A percentile compares a stretch with the other conserved stretches of the same genome.
Evolutionary conservation across 2,888 invertebrate species (phyloP).

Genomic region (Gryllus longicercus): DNA sequence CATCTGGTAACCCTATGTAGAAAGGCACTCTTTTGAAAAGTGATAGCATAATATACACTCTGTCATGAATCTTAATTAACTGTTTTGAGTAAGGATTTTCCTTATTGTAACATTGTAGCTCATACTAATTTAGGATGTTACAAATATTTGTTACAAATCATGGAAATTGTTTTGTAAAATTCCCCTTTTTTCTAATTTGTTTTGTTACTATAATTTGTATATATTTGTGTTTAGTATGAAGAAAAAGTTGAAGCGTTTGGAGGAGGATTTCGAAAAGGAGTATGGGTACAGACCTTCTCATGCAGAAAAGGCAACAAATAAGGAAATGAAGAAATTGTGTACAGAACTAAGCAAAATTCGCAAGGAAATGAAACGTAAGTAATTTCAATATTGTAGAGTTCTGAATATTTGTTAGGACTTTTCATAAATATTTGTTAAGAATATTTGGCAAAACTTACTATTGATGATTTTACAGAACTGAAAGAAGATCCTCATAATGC

Average conservation of each 20-base stretch:
- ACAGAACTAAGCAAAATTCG: slow-evolving; percentile 74
- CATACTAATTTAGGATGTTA: neutral
- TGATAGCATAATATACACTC: too few species aligned
- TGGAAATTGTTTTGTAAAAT: neutral
- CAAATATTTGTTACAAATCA: neutral
- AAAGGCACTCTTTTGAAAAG: too few species aligned
- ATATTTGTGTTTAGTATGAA: slow-evolving; percentile 59
- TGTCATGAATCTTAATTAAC: too few species aligned
- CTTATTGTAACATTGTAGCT: too few species aligned
- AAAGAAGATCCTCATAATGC: slow-evolving; percentile 53
- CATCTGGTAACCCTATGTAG: too few species aligned
- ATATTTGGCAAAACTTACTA: neutral
- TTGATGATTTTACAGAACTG: slow-evolving; percentile 43
- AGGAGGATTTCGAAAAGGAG: slow-evolving; percentile 76
- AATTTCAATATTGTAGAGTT: neutral
- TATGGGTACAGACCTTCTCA: slow-evolving; percentile 82
- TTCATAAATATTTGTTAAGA: too few species aligned
- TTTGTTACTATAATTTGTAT: neutral
- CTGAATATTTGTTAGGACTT: too few species aligned
- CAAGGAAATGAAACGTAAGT: slow-evolving; percentile 67
- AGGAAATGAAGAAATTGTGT: slow-evolving; percentile 75
- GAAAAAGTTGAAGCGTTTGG: slow-evolving; percentile 77
- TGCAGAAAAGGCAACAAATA: slow-evolving; percentile 80
- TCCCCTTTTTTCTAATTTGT: neutral
- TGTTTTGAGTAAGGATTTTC: too few species aligned